phyloP scores from a whole-genome alignment of 2,797 vertebrate species.

The Esox masquinongy region DNA sequence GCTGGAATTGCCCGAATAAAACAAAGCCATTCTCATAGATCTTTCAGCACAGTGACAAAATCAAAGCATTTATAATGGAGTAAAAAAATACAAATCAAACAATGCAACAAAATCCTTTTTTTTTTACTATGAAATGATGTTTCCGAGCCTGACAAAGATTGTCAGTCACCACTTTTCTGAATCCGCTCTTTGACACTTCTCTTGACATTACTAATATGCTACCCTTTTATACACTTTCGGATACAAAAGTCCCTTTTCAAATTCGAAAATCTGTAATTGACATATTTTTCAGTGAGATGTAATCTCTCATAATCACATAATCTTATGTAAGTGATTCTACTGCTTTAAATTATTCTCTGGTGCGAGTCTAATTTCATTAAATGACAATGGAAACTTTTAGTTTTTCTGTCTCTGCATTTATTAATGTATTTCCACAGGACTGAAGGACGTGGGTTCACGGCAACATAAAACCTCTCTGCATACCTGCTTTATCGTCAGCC shows the following conservation, averaged over 20 bases:
- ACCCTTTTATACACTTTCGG: background rate
- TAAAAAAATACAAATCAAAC: too few relatives aligned
- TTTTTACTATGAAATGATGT: too few relatives aligned
- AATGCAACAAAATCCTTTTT: too few relatives aligned
- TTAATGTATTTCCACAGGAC: background rate
- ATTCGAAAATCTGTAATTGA: background rate
- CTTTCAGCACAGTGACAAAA: too few relatives aligned
- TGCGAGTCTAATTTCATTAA: conserved; percentile 45
- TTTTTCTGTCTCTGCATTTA: background rate
- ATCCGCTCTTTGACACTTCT: too few relatives aligned
- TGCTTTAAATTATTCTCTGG: conserved; percentile 24
- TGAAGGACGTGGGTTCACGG: background rate
- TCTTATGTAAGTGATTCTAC: conserved; percentile 35
- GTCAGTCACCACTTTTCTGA: too few relatives aligned
- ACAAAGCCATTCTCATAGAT: too few relatives aligned
- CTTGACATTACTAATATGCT: background rate
- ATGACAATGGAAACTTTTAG: background rate
- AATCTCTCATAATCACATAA: background rate
- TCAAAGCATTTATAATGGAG: too few relatives aligned
- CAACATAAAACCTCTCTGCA: background rate
- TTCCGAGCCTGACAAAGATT: too few relatives aligned
- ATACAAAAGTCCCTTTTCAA: background rate
- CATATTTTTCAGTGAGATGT: background rate
- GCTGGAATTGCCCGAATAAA: too few relatives aligned
- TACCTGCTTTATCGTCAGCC: background rate